phyloP scores from a whole-genome alignment of 2,888 invertebrate genomes.

The Lochmaea capreae region DNA sequence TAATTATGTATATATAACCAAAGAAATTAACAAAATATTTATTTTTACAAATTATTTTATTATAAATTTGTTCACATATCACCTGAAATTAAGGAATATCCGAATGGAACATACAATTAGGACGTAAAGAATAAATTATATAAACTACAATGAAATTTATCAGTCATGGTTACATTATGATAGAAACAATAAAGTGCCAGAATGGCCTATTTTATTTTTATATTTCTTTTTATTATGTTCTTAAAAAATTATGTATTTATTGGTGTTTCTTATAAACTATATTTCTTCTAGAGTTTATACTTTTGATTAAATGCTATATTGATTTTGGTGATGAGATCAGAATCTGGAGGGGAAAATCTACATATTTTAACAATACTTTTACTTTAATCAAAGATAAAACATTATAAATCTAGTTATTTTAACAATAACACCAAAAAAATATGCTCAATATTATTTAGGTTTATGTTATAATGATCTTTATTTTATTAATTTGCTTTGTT shows the following conservation, averaged over 20 bases:
- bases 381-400: neutral
- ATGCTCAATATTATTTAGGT: conserved; percentile 46
- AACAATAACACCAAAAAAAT: conserved; percentile 49
- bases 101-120: neutral
- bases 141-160: too few species aligned
- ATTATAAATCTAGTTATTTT: conserved; percentile 29
- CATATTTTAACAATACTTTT: neutral
- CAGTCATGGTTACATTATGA: too few species aligned
- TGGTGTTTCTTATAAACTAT: too few species aligned
- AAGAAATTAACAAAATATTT: conserved; percentile 6
- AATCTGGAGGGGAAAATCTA: neutral
- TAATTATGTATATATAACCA: conserved; percentile 11
- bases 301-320: neutral
- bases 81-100: neutral
- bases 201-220: too few species aligned
- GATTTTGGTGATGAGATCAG: neutral
- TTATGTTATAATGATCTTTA: conserved; percentile 29
- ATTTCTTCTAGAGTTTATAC: neutral
- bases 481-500: neutral
- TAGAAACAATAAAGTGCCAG: too few species aligned
- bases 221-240: too few species aligned
- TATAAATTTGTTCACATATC: neutral
- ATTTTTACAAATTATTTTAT: neutral
- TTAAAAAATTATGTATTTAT: too few species aligned
- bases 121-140: neutral